Evolutionary conservation across 1,140 invertebrate species (phyloP), one percentile per base, ranked within the genome.

Genomic region (Drosophila sproati): DNA sequence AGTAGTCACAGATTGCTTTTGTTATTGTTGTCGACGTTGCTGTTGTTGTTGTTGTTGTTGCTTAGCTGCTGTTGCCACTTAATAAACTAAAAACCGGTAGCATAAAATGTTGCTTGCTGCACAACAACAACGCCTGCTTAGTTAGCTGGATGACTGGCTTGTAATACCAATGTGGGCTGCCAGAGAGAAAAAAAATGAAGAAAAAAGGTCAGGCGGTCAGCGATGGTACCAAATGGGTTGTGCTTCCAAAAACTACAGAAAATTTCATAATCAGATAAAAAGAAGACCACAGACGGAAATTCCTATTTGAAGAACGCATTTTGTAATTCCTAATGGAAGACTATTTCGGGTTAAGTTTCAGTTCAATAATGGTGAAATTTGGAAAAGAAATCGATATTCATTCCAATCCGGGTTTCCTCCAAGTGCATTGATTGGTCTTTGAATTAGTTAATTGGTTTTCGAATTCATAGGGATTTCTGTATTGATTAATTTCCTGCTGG

Each of bases 11-110:
- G 80, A 62, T 66, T 86, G 78, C 67, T 79, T 69, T 48, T 39
- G 61, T 43, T 74, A 45, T 48, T 50, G 70, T 39, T 73, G 70
- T 12, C 39, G 52, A 20, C 50, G 45, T 59, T 57, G 61, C 34
- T 63, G 41, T 63, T 41, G 60, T 37, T 59, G 57, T 20, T 20
- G 20, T 20, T 20, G 20, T 20, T 20, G 20, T 20, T 20, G 20
- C 1, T 31, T 39, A 29, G 32, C 55, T 61, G 56, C 37, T 52
- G 50, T 61, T 73, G 63, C 28, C 57, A 83, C 80, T 88, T 87
- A 83, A 87, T 89, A 88, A 89, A 88, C 80, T 73, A 74, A 87
- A 72, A 88, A 88, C 83, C 85, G 83, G 83, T 88, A 88, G 85
- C 85, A 83, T 56, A 61, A 75, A 80, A 89, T 77, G 85, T 77